These are phyloP conservation scores for Salminus brasiliensis DNA, from an alignment of 2,113 vertebrate genomes.

Conservation along the genomic window DNA sequence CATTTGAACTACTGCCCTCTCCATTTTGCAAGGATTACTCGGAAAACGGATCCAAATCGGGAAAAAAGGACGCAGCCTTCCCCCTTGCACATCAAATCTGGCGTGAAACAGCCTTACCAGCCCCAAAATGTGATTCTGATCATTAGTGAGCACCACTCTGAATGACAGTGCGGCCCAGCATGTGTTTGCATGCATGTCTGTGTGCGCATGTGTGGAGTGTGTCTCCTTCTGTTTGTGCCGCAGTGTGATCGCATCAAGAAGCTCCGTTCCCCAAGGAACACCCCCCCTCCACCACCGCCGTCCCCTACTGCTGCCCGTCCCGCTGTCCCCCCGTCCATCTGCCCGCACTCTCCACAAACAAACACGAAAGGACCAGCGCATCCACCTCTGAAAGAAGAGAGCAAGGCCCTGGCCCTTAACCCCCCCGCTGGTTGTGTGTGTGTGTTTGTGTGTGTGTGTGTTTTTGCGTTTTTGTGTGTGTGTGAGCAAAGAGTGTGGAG, in stretches of 20 bases:
- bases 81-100: no score
- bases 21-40: no score
- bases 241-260: conserved; percentile 25
- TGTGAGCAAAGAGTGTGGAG: conserved; percentile 30
- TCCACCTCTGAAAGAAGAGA: conserved; percentile 20
- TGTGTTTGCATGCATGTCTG: not conserved
- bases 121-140: no score
- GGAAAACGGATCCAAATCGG: no score
- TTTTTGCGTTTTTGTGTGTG: conserved; percentile 35
- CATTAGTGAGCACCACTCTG: not conserved
- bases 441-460: conserved; percentile 29
- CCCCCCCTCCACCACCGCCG: not conserved
- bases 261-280: conserved; percentile 24
- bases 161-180: not conserved
- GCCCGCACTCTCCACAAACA: conserved; percentile 23
- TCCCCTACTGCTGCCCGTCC: not conserved
- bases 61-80: no score
- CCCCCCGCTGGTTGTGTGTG: conserved; percentile 27
- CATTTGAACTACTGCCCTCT: no score
- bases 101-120: no score
- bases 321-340: not conserved
- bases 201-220: conserved; percentile 50
- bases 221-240: conserved; percentile 50
- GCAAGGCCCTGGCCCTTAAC: conserved; percentile 6
- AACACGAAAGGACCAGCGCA: conserved; percentile 18